A percentile compares a stretch with the other conserved stretches of the same genome.
These are phyloP conservation scores for Meteorus cinctellus DNA, from an alignment of 2,888 invertebrate genomes.

Conservation along the genomic window DNA sequence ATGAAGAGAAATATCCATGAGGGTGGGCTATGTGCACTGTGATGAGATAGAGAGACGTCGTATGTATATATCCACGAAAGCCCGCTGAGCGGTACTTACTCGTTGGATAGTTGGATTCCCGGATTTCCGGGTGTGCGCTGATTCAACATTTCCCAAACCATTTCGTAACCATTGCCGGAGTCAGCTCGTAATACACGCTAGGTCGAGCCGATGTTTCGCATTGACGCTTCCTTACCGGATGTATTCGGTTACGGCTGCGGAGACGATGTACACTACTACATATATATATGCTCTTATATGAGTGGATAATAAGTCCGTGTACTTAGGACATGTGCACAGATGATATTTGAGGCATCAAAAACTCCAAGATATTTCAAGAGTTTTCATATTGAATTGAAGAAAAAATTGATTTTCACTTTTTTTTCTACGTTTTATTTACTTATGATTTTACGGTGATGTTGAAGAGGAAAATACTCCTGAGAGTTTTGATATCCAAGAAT, in stretches of 20 bases:
- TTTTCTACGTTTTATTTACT: too few species aligned
- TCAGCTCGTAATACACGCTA: constrained; percentile 40
- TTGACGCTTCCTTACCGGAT: constrained; percentile 61
- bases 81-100: constrained; percentile 35
- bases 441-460: too few species aligned
- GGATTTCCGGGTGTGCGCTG: constrained; percentile 45
- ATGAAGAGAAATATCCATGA: neutral
- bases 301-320: neutral
- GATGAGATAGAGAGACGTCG: constrained; percentile 15
- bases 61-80: constrained; percentile 18
- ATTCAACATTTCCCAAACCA: constrained; percentile 47
- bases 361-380: too few species aligned
- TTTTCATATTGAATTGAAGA: too few species aligned
- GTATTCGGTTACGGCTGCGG: constrained; percentile 60
- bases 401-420: too few species aligned
- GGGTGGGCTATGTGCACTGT: neutral
- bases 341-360: neutral
- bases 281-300: neutral
- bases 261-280: constrained; percentile 50
- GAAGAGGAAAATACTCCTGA: too few species aligned
- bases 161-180: constrained; percentile 42
- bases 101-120: constrained; percentile 44
- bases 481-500: too few species aligned
- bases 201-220: constrained; percentile 47
- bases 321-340: neutral